These are phyloP conservation scores for Clarias pachynema DNA, from an alignment of 2,797 vertebrate genomes.

Conservation along the genomic window DNA sequence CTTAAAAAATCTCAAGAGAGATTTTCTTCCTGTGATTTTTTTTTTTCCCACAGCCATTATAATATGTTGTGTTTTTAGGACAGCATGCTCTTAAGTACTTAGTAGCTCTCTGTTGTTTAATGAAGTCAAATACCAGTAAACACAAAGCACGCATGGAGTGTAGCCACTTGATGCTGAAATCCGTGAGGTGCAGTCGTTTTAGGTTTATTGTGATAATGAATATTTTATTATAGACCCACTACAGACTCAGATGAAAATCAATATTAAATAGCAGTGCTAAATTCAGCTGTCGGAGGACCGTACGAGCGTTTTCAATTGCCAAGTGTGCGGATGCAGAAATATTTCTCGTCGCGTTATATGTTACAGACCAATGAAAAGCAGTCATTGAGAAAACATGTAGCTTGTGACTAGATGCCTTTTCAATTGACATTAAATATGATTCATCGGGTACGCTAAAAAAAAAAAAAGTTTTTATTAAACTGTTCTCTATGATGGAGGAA, in stretches of 20 bases:
- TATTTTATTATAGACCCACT: conserved; percentile 48
- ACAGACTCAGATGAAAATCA: conserved; percentile 41
- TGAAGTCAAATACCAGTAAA: conserved; percentile 41
- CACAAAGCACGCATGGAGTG: conserved; percentile 17
- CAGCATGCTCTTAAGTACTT: conserved; percentile 24
- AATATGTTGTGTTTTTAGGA: conserved; percentile 31
- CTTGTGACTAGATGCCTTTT: background rate
- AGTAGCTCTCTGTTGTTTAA: background rate
- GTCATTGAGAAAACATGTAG: background rate
- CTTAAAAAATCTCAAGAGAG: background rate
- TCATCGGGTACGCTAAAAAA: conserved; percentile 16
- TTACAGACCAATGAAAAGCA: conserved; percentile 7
- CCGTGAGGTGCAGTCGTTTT: conserved; percentile 30
- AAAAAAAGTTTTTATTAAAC: background rate
- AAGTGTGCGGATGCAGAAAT: conserved; percentile 3
- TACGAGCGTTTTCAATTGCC: conserved; percentile 28
- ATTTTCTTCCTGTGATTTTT: background rate
- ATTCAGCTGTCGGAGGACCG: conserved; percentile 40
- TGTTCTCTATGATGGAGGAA: conserved; percentile 1
- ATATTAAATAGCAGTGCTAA: conserved; percentile 48
- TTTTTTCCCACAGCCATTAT: conserved; percentile 13
- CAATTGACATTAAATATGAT: background rate
- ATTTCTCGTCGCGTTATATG: conserved; percentile 1
- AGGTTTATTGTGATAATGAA: conserved; percentile 42
- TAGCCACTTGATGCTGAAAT: conserved; percentile 13